Conservation (phyloP, 2,888 invertebrate species). For the Drosophila sordidapex region DNA sequence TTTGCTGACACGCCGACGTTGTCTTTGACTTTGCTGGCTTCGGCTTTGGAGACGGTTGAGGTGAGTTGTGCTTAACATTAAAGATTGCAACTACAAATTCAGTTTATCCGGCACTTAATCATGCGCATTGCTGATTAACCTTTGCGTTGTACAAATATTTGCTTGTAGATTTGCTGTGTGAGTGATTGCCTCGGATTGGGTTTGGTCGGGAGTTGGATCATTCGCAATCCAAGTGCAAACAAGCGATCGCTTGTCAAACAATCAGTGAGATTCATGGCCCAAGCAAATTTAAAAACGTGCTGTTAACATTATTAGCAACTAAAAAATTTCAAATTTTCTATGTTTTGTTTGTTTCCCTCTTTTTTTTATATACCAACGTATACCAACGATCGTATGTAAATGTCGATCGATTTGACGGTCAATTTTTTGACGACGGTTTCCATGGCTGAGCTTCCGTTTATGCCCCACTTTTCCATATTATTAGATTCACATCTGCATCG, state of each 20-base stretch:
- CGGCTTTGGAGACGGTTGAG: not conserved
- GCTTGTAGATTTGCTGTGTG: slow-evolving; percentile 24
- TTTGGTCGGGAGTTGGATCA: slow-evolving; percentile 21
- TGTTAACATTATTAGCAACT: slow-evolving; percentile 52
- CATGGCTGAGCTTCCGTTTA: slow-evolving; percentile 68
- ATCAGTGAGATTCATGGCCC: slow-evolving; percentile 67
- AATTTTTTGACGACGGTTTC: slow-evolving; percentile 42
- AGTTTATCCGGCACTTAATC: slow-evolving; percentile 43
- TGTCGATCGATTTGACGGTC: slow-evolving; percentile 43
- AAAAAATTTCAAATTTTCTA: slow-evolving; percentile 27
- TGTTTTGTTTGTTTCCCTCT: slow-evolving; percentile 43
- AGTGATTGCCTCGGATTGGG: slow-evolving; percentile 1
- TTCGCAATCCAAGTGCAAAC: slow-evolving; percentile 54
- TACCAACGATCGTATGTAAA: slow-evolving; percentile 57
- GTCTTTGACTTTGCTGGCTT: not conserved
- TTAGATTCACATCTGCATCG: slow-evolving; percentile 8
- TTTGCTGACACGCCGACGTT: slow-evolving; percentile 7
- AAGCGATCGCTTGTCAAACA: slow-evolving; percentile 23
- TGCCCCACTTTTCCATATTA: slow-evolving; percentile 38
- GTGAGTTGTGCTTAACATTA: slow-evolving; percentile 21
- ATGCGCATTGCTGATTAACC: slow-evolving; percentile 36
- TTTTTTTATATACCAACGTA: not conserved
- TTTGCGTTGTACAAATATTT: slow-evolving; percentile 46
- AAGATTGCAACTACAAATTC: slow-evolving; percentile 64
- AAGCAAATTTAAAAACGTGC: slow-evolving; percentile 65